phyloP scores from a whole-genome alignment of 2,888 invertebrate species.

The Alentia gelatinosa region DNA sequence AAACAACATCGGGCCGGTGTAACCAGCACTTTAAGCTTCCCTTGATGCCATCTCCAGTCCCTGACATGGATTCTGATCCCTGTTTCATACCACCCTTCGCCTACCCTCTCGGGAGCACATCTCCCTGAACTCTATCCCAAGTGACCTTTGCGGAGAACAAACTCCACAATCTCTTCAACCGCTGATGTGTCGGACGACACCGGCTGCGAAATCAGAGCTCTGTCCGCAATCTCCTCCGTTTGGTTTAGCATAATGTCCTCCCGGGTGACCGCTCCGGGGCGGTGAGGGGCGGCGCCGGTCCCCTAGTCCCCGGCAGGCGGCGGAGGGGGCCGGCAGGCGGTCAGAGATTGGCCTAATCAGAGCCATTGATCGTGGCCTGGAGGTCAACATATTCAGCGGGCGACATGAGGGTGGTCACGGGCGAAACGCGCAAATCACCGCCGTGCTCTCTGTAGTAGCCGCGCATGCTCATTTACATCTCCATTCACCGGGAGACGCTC shows the following conservation, averaged over 20 bases:
- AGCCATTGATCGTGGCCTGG: constrained; percentile 29
- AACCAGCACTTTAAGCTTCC: too few relatives aligned
- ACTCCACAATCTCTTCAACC: background rate
- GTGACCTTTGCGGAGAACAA: background rate
- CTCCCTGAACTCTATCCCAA: background rate
- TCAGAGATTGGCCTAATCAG: constrained; percentile 42
- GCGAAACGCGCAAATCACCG: background rate
- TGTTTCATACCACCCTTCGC: too few relatives aligned
- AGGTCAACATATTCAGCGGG: constrained; percentile 15
- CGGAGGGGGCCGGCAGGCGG: background rate
- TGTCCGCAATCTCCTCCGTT: background rate
- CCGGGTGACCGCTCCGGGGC: background rate
- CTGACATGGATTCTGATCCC: too few relatives aligned
- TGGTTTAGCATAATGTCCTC: constrained; percentile 25
- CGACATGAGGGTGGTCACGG: background rate
- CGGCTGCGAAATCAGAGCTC: background rate
- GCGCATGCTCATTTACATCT: constrained; percentile 20
- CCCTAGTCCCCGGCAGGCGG: background rate
- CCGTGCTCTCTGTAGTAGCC: background rate
- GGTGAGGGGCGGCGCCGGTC: background rate
- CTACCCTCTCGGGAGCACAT: too few relatives aligned
- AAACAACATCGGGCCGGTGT: too few relatives aligned
- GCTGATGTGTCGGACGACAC: background rate
- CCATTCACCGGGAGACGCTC: background rate
- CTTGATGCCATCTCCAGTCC: too few relatives aligned